Conservation (phyloP, 2,797 vertebrate species). For the Synanceia verrucosa region DNA sequence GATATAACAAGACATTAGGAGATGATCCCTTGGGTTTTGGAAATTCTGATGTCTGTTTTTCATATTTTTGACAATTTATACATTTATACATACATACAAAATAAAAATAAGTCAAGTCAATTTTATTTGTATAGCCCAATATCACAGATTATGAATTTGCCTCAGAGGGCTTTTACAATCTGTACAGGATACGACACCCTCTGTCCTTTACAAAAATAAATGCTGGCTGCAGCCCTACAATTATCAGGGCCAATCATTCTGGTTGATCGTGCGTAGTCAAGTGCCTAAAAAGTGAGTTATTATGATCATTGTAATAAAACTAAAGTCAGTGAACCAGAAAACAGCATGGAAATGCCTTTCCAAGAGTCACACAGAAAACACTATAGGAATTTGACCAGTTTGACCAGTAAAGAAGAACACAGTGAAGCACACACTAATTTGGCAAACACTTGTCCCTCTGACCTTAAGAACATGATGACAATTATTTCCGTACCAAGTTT, state of each 20-base stretch:
- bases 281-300: neutral
- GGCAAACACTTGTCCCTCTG: neutral
- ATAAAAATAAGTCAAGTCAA: too few species aligned
- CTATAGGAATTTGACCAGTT: neutral
- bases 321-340: neutral
- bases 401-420: neutral
- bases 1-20: neutral
- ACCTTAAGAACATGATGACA: slow-evolving; percentile 12
- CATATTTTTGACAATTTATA: too few species aligned
- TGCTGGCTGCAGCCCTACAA: neutral
- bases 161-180: too few species aligned
- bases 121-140: too few species aligned
- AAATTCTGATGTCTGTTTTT: neutral
- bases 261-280: neutral
- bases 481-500: neutral
- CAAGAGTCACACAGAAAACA: neutral
- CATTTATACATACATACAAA: too few species aligned
- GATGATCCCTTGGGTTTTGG: neutral
- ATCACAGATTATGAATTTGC: too few species aligned
- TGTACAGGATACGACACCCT: too few species aligned
- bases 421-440: neutral
- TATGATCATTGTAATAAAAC: neutral
- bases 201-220: too few species aligned
- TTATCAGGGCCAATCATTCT: neutral
- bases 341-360: neutral